Base-by-base conservation (phyloP, 2,797 vertebrate species). In the Helicolenus hilgendorfi region DNA sequence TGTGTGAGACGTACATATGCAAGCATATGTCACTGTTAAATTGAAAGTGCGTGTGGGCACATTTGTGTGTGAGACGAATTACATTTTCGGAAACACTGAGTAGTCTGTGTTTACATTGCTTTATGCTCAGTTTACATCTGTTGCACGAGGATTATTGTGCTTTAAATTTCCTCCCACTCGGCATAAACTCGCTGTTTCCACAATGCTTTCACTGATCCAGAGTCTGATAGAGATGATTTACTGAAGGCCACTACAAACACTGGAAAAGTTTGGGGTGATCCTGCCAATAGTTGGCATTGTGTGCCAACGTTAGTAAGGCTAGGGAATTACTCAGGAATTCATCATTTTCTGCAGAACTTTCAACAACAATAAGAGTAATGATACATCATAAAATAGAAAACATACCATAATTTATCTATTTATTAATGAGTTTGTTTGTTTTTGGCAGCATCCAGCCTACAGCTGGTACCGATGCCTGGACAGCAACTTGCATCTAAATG, bases 31-130 rank as follows among this genome's bases (percentile, higher is more conserved):
- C 76, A 15, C 68, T 35, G 73, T 56, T 71, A 15, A 69, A 59
- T 73, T 56, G 64, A 15, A 72, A 59, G 81, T 62, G 67, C 73
- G 84, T 79, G 82, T 62, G 77, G 77, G 67, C 84, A 81, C 77
- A 41, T 80, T 56, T 70, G 78, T 76, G 71, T 67, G 27, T 11
- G 83, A 79, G 81, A 89, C 89, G 18, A 80, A 90, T 91, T 72
- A 78, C 79, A 77, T 72, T 81, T 85, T 45, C 55, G 59, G 84
- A 92, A 92, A 90, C 45, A 27, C 22, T 36, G 83, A 86, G 68
- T 71, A 58, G 60, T 68, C 72, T 88, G 63, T 94, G 36, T 94
- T 94, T 90, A 92, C 79, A 77, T 91, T 92, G 85, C 72, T 88
- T 81, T 68, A 80, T 69, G 86, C 72, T 87, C 63, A 7, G 80